Conservation (phyloP, 2,797 vertebrate genomes). For the Eremophila alpestris region DNA sequence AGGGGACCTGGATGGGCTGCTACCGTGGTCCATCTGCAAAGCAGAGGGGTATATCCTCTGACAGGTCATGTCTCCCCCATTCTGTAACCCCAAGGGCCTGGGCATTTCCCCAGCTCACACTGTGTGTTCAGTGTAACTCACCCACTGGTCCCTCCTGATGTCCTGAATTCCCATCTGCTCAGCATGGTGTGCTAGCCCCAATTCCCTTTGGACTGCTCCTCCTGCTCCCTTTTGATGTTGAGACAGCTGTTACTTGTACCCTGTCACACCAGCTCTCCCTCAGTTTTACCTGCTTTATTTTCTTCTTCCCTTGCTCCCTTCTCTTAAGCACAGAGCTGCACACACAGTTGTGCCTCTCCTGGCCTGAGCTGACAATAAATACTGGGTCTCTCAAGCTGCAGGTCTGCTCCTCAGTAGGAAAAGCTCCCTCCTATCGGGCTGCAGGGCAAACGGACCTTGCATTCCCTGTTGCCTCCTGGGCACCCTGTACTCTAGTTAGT, state of each 20-base stretch:
- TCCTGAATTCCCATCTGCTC: constrained; percentile 48
- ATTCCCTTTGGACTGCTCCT: not conserved
- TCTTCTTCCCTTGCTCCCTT: not conserved
- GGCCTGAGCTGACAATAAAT: not conserved
- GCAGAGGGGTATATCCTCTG: not conserved
- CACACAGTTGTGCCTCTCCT: not conserved
- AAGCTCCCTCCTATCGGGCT: not conserved
- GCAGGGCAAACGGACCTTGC: not conserved
- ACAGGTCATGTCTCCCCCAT: not conserved
- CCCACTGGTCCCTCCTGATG: not conserved
- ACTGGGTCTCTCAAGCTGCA: not conserved
- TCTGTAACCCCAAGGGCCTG: not conserved
- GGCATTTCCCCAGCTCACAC: not conserved
- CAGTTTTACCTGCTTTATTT: constrained; percentile 14
- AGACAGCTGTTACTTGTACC: constrained; percentile 18
- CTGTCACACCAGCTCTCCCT: not conserved
- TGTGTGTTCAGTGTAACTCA: not conserved
- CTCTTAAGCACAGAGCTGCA: not conserved
- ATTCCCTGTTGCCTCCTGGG: not conserved
- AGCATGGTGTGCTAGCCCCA: not conserved
- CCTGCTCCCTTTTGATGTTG: constrained; percentile 32
- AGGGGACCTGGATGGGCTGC: not conserved
- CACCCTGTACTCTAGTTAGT: not conserved
- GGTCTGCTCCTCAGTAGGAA: not conserved
- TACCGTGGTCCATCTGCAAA: not conserved